Evolutionary conservation across 2,888 invertebrate genomes (phyloP), one percentile per base, ranked within the genome.

Genomic region (Pterobdella sp.): DNA sequence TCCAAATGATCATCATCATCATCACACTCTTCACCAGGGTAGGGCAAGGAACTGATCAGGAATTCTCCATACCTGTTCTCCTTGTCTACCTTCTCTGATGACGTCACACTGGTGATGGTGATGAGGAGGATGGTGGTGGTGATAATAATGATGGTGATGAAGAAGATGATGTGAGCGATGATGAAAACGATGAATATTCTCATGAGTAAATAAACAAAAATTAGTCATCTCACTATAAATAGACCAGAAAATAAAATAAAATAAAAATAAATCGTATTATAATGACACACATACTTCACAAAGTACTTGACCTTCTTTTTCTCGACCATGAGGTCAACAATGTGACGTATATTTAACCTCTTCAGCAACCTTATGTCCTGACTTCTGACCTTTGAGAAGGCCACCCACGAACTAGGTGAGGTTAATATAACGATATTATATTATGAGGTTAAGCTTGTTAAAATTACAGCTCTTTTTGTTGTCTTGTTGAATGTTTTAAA

Each of bases 241-340:
- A 14, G n/a, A 18, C n/a, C 14, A 49, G 14, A 49, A 49, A 49
- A 49, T 18, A 14, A 49, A 49, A 18, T 18, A 18, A 18, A 49
- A 18, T 49, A 49, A 18, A 18, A 49, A n/a, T 49, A 49, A 49
- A 49, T 49, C 14, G 18, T 49, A 18, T 18, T 49, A 14, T 18
- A 18, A 49, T n/a, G n/a, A n/a, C n/a, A n/a, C 14, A 86, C 89
- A 88, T 86, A 91, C 91, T 90, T 88, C 84, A 91, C 84, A 75
- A 89, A 89, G 84, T 88, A 91, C 84, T 91, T 91, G 60, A 90
- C 89, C 85, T 91, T 91, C 80, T 90, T 89, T 81, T 90, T 90
- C 81, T 91, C 91, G 10, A 91, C 90, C 91, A 91, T 91, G 72
- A 91, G 87, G 84, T 91, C 91, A 76, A 90, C 87, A 79, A 91